Evolutionary conservation across 2,888 invertebrate species (phyloP), one percentile per base, ranked within the genome.

Genomic region (Drosophila limbata): DNA sequence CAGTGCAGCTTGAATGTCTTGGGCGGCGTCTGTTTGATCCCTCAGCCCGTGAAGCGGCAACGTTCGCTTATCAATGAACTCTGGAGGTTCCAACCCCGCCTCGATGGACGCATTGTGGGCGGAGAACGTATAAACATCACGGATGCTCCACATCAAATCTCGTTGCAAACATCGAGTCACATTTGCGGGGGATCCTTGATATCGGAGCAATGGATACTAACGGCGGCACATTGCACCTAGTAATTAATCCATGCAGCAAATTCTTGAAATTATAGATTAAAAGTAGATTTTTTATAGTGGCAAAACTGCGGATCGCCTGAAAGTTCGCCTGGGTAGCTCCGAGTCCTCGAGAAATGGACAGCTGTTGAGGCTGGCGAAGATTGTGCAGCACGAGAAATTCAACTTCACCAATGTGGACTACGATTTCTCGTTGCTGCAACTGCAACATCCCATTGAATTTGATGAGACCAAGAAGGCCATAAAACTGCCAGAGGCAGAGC

Each of bases 371-470:
- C 93, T 95, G 0, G 92, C 92, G 0, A 92, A 93, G 50, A 85
- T 94, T 8, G 81, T 93, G 1, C 92, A 93, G 62, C 94, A 95
- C 73, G 93, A 93, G 13, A 90, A 92, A 9, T 95, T 94, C 79
- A 91, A 92, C 11, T 95, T 93, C 72, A 91, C 92, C 13, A 93
- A 91, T 56, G 94, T 94, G 89, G 95, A 95, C 66, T 94, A 93
- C 62, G 95, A 95, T 57, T 93, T 94, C 35, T 94, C 95, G 0
- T 81, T 95, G 1, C 78, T 95, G 8, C 93, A 94, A 91, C 91
- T 95, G 1, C 77, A 93, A 0, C 92, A 91, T 9, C 93, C 93
- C 2, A 91, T 95, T 40, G 77, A 86, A n/a, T 94, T 93, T 64
- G 93, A 89, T 68, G 91, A 92, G 0, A 91, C 88, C 0, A 93